Percentiles rank a stretch among this genome's conserved stretches.
Conservation (phyloP, 1,140 invertebrate species). For the Calliphora vicina region DNA sequence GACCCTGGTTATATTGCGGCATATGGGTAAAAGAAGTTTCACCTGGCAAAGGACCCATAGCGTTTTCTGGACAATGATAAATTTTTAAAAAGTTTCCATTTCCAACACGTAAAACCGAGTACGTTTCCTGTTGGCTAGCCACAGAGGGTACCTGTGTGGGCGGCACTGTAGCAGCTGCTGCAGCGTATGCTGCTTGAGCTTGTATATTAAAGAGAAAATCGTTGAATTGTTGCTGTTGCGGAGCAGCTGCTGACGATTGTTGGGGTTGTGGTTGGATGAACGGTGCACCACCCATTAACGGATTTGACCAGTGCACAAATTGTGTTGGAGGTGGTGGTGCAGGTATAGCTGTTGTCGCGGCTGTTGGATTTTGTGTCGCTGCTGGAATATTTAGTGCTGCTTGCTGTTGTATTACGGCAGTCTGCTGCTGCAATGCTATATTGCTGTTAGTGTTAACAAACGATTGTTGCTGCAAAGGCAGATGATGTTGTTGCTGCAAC, state of each 20-base stretch:
- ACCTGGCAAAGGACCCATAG: neutral
- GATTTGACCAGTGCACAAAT: constrained; percentile 12
- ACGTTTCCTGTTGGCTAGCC: constrained; percentile 52
- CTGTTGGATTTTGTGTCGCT: neutral
- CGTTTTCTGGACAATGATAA: constrained; percentile 56
- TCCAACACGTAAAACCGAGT: constrained; percentile 58
- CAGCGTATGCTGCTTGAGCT: constrained; percentile 29
- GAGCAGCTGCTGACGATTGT: constrained; percentile 38
- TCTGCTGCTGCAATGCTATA: neutral
- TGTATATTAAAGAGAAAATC: constrained; percentile 51
- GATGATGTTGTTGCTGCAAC: neutral
- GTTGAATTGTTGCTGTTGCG: constrained; percentile 44
- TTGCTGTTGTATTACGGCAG: neutral
- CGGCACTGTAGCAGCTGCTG: constrained; percentile 37
- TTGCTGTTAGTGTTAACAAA: neutral
- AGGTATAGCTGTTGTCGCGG: neutral
- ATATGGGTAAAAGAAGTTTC: constrained; percentile 40
- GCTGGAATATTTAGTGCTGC: too few species aligned
- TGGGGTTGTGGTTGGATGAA: constrained; percentile 37
- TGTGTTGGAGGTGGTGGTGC: constrained; percentile 43
- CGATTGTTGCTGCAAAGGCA: neutral
- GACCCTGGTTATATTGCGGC: neutral
- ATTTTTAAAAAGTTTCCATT: constrained; percentile 60
- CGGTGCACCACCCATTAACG: neutral
- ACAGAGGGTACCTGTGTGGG: constrained; percentile 37